Evolutionary conservation across 92 coral and sea anemone species (phyloP).

Genomic region (Hydrozoanthus gracilis): DNA sequence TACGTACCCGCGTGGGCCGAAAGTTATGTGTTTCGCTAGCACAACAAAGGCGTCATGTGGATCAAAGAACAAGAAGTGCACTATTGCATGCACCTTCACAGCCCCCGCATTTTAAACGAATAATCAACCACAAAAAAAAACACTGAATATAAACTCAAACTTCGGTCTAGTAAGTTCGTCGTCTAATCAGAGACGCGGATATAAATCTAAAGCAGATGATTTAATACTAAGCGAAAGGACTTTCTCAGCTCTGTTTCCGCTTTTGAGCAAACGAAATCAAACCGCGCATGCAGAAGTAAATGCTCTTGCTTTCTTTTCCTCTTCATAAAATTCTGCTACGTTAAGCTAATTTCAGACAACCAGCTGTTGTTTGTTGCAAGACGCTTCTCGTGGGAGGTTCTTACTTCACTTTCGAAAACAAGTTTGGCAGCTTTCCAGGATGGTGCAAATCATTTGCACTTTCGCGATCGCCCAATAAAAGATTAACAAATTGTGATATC

Average conservation of each 20-base stretch:
- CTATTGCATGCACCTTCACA: background rate
- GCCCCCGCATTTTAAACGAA: conserved; percentile 1
- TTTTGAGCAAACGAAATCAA: too few relatives aligned
- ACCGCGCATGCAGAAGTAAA: too few relatives aligned
- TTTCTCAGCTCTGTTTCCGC: too few relatives aligned
- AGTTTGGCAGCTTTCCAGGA: background rate
- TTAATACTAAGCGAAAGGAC: too few relatives aligned
- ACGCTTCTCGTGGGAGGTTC: background rate
- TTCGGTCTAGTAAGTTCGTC: background rate
- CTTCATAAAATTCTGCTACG: too few relatives aligned
- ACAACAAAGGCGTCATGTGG: background rate
- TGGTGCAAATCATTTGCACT: background rate
- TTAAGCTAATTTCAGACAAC: too few relatives aligned
- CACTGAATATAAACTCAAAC: background rate
- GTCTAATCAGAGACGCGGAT: background rate
- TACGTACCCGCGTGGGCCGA: background rate
- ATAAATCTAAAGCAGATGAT: too few relatives aligned
- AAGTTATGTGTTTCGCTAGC: background rate
- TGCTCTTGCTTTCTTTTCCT: too few relatives aligned
- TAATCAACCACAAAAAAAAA: background rate
- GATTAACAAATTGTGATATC: background rate
- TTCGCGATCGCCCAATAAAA: background rate
- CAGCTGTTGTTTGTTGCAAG: background rate
- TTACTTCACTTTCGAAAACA: background rate
- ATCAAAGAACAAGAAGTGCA: background rate